phyloP scores from a whole-genome alignment of 2,888 invertebrate species.

The Melikaiella ostensackeni region DNA sequence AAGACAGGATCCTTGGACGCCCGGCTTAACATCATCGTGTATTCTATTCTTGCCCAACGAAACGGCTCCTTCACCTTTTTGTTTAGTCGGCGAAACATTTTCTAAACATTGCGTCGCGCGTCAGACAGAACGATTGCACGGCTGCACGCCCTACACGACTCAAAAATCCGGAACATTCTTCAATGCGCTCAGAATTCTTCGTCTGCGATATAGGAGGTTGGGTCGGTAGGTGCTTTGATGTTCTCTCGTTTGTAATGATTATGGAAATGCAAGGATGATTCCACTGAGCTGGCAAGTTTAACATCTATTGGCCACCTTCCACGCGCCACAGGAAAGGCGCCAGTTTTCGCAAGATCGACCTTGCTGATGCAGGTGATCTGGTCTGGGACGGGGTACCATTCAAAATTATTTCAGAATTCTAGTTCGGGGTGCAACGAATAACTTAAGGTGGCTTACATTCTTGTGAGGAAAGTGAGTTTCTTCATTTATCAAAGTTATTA shows the following conservation, averaged over 20 bases:
- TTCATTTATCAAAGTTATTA: no score
- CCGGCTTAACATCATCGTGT: constrained; percentile 43
- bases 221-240: constrained; percentile 49
- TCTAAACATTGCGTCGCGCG: constrained; percentile 50
- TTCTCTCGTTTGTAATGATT: constrained; percentile 59
- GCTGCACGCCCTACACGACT: constrained; percentile 1
- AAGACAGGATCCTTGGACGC: constrained; percentile 54
- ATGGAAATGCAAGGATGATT: constrained; percentile 56
- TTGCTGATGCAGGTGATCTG: no score
- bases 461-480: no score
- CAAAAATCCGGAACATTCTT: constrained; percentile 13
- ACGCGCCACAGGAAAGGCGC: neutral
- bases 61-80: constrained; percentile 34
- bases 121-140: constrained; percentile 15
- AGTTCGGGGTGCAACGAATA: no score
- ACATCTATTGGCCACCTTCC: constrained; percentile 2
- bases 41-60: constrained; percentile 44
- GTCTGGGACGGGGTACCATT: no score
- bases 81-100: constrained; percentile 43
- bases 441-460: no score
- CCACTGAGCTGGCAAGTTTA: neutral
- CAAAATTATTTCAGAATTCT: neutral
- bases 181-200: constrained; percentile 7
- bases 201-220: constrained; percentile 7
- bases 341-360: no score